Conservation (phyloP, 2,888 invertebrate genomes). For the Aradus depressus region DNA sequence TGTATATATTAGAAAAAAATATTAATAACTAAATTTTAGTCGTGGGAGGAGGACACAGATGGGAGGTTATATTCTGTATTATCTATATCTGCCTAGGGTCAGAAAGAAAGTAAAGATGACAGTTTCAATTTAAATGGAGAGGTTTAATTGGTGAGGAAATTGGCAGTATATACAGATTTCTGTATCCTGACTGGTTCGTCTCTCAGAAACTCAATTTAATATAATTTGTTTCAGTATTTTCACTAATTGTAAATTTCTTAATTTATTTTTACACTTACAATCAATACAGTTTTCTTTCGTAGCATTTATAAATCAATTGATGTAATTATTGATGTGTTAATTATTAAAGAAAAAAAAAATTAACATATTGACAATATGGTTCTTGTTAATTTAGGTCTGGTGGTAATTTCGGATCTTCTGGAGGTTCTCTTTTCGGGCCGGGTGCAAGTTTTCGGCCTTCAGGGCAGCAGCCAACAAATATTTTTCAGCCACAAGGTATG, state of each 20-base stretch:
- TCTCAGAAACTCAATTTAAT: not conserved
- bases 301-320: slow-evolving; percentile 24
- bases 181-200: too few relatives aligned
- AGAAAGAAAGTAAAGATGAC: too few relatives aligned
- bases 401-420: slow-evolving; percentile 28
- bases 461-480: slow-evolving; percentile 14
- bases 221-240: not conserved
- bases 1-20: too few relatives aligned
- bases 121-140: too few relatives aligned
- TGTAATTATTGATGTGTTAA: slow-evolving; percentile 17
- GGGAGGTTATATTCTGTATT: too few relatives aligned
- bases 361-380: not conserved
- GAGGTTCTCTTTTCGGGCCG: slow-evolving; percentile 28
- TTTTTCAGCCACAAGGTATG: slow-evolving; percentile 21
- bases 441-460: slow-evolving; percentile 21
- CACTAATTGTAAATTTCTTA: not conserved
- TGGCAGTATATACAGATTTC: too few relatives aligned
- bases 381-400: not conserved
- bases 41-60: too few relatives aligned
- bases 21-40: too few relatives aligned
- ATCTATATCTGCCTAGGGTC: too few relatives aligned
- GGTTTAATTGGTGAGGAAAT: too few relatives aligned
- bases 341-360: not conserved
- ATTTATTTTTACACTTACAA: not conserved
- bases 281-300: not conserved